These are phyloP conservation scores for Eulemur mongoz DNA, from an alignment of 2,797 vertebrate species.

Conservation along the genomic window DNA sequence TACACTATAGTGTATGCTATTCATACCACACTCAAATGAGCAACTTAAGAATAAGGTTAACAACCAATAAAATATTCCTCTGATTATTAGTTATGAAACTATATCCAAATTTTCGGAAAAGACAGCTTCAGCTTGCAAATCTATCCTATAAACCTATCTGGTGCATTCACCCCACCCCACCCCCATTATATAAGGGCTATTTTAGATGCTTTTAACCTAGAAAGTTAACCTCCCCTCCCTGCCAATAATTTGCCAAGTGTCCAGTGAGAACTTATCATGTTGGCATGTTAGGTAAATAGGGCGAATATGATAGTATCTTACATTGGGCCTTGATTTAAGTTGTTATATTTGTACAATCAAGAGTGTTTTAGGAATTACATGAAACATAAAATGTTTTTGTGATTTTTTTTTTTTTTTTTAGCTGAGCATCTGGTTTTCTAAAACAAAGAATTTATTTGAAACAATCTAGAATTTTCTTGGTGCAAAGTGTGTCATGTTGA, in stretches of 20 bases:
- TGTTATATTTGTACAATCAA: slow-evolving; percentile 75
- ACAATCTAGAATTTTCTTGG: slow-evolving; percentile 68
- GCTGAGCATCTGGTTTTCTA: slow-evolving; percentile 64
- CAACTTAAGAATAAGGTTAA: slow-evolving; percentile 74
- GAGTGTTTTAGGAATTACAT: slow-evolving; percentile 66
- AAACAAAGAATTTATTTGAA: slow-evolving; percentile 64
- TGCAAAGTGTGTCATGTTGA: slow-evolving; percentile 68
- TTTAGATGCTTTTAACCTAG: slow-evolving; percentile 69
- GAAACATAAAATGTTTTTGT: slow-evolving; percentile 56
- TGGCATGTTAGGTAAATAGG: slow-evolving; percentile 53
- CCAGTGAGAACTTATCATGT: slow-evolving; percentile 57
- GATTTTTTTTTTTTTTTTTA: neutral
- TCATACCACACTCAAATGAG: slow-evolving; percentile 79
- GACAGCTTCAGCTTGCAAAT: slow-evolving; percentile 55
- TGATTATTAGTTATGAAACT: slow-evolving; percentile 54
- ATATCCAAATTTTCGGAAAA: slow-evolving; percentile 46
- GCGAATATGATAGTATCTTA: slow-evolving; percentile 57
- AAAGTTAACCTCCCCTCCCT: slow-evolving; percentile 10
- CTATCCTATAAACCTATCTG: slow-evolving; percentile 30
- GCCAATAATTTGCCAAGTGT: slow-evolving; percentile 46
- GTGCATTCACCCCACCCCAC: neutral
- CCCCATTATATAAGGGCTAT: slow-evolving; percentile 75
- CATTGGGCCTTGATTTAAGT: slow-evolving; percentile 63
- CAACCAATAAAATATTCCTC: slow-evolving; percentile 43
- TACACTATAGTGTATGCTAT: slow-evolving; percentile 84